Conservation (phyloP, 2,888 invertebrate genomes). For the Chelonus formosanus region DNA sequence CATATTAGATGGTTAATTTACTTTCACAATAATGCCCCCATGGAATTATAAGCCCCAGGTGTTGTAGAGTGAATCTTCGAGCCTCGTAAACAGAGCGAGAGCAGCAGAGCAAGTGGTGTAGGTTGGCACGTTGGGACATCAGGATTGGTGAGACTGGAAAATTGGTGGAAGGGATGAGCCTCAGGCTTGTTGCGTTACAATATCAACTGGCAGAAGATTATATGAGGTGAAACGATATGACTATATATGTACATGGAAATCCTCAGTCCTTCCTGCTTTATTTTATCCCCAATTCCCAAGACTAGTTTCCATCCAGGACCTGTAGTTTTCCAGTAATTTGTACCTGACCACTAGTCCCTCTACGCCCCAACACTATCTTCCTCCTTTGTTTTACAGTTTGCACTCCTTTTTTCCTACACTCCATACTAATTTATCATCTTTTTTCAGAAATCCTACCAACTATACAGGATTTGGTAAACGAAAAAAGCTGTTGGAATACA, state of each 20-base stretch:
- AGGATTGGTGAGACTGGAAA: neutral
- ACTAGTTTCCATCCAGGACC: conserved; percentile 53
- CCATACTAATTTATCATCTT: neutral
- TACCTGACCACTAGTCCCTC: conserved; percentile 15
- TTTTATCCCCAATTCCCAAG: conserved; percentile 55
- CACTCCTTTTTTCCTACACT: too few relatives aligned
- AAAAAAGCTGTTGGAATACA: conserved; percentile 21
- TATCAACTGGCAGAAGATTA: conserved; percentile 31
- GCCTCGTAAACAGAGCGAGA: conserved; percentile 51
- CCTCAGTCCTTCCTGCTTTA: conserved; percentile 44
- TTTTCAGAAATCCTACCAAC: neutral
- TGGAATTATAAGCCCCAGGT: conserved; percentile 58
- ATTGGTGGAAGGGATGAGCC: conserved; percentile 18
- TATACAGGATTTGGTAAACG: neutral
- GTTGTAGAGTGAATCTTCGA: conserved; percentile 56
- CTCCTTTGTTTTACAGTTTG: conserved; percentile 15
- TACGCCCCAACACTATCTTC: neutral
- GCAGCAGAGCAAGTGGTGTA: conserved; percentile 18
- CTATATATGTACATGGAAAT: conserved; percentile 36
- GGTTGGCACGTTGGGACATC: conserved; percentile 7
- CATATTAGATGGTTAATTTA: conserved; percentile 57
- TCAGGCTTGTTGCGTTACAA: conserved; percentile 41
- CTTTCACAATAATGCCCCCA: conserved; percentile 52
- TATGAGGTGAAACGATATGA: conserved; percentile 43
- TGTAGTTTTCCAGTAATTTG: conserved; percentile 38